phyloP scores from a whole-genome alignment of 2,797 vertebrate species.

The Hipposideros larvatus region DNA sequence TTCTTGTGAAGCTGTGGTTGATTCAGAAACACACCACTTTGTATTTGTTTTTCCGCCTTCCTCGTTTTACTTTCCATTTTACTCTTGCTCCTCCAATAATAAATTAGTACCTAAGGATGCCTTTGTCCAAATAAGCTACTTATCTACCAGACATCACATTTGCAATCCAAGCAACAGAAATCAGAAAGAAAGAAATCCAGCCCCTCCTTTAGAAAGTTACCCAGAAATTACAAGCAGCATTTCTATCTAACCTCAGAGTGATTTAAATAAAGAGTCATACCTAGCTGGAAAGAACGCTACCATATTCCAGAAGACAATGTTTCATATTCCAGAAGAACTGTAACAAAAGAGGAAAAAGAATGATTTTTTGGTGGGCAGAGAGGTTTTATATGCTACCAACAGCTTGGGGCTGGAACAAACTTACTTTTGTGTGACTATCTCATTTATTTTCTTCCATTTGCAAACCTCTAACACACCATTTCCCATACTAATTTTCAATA shows the following conservation, averaged over 20 bases:
- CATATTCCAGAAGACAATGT: background rate
- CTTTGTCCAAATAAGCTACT: background rate
- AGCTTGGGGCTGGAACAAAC: background rate
- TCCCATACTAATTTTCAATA: background rate
- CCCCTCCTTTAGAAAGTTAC: background rate
- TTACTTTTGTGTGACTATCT: background rate
- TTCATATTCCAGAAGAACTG: background rate
- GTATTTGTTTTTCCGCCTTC: background rate
- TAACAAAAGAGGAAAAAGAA: background rate
- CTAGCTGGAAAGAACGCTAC: background rate
- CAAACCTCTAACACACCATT: background rate
- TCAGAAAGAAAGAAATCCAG: background rate
- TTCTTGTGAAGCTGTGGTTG: background rate
- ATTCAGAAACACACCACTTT: background rate
- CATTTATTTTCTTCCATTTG: constrained; percentile 18
- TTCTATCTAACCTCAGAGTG: background rate
- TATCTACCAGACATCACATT: background rate
- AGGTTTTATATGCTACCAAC: background rate
- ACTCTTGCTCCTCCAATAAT: background rate
- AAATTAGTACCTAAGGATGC: background rate
- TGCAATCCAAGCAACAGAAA: background rate
- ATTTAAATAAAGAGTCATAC: background rate
- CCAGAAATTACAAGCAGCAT: constrained; percentile 10
- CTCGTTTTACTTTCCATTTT: background rate
- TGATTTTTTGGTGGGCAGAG: background rate